A percentile compares a stretch with the other conserved stretches of the same genome.
Evolutionary conservation across 2,888 invertebrate genomes (phyloP).

Genomic region (Pomacea canaliculata): DNA sequence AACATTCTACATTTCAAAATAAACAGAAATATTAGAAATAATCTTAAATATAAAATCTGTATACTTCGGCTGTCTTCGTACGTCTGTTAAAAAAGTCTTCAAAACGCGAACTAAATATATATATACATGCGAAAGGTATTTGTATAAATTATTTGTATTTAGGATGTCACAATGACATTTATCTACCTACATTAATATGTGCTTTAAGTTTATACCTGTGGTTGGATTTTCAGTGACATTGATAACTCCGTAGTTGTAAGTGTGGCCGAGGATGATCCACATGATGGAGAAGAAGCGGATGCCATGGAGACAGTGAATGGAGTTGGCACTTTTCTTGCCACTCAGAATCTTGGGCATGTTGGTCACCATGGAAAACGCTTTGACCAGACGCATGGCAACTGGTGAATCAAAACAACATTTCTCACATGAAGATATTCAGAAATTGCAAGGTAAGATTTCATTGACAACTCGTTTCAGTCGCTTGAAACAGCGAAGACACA

Average conservation of each 20-base stretch:
- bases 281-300: slow-evolving; percentile 72
- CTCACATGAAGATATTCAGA: no score
- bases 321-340: slow-evolving; percentile 37
- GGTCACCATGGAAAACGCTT: slow-evolving; percentile 47
- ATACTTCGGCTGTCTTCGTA: no score
- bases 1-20: not conserved
- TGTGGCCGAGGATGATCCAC: slow-evolving; percentile 65
- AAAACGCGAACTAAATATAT: no score
- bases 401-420: not conserved
- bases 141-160: no score
- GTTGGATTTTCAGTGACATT: slow-evolving; percentile 45
- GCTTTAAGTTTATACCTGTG: slow-evolving; percentile 34
- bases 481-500: no score
- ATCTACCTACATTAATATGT: no score
- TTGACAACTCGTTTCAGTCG: no score
- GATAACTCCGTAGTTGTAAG: slow-evolving; percentile 51
- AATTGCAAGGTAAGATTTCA: no score
- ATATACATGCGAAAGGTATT: no score
- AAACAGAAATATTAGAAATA: not conserved
- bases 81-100: no score
- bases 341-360: slow-evolving; percentile 45
- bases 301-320: slow-evolving; percentile 79
- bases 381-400: slow-evolving; percentile 5
- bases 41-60: not conserved
- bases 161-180: no score